Conservation (phyloP, 2,113 vertebrate genomes). For the Orientallactaga bullata region DNA sequence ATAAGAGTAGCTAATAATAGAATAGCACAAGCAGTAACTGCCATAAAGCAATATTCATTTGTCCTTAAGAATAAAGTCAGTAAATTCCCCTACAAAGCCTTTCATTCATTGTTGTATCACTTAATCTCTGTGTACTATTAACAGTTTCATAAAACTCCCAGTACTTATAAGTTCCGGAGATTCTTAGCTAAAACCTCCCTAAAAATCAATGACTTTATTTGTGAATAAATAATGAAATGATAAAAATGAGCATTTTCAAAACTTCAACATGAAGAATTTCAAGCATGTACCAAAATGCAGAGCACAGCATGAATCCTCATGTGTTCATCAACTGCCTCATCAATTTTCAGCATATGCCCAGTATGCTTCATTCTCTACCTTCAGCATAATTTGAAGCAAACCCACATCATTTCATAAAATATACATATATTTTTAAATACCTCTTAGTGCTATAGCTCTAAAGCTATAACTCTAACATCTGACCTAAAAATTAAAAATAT, state of each 20-base stretch:
- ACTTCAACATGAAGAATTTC: constrained; percentile 1
- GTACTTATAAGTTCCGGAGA: not conserved
- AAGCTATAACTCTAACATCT: not conserved
- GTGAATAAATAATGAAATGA: constrained; percentile 36
- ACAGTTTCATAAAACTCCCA: not conserved
- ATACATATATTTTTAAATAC: constrained; percentile 32
- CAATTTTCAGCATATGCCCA: not conserved
- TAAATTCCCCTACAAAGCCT: not conserved
- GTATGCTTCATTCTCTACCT: not conserved
- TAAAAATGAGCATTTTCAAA: constrained; percentile 32
- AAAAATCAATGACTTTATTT: constrained; percentile 25
- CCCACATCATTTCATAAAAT: not conserved
- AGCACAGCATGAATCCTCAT: not conserved
- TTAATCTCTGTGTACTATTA: not conserved
- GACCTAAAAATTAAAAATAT: not conserved
- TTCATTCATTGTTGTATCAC: not conserved
- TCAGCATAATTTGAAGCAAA: not conserved
- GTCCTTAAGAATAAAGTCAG: too few relatives aligned
- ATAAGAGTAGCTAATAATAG: not conserved
- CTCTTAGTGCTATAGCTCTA: not conserved
- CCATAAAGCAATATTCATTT: not conserved
- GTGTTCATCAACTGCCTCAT: not conserved
- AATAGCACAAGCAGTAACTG: not conserved
- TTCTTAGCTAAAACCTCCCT: constrained; percentile 5
- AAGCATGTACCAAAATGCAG: not conserved